Base-by-base conservation (phyloP, 2,888 invertebrate species). In the Mellilla xanthometata region DNA sequence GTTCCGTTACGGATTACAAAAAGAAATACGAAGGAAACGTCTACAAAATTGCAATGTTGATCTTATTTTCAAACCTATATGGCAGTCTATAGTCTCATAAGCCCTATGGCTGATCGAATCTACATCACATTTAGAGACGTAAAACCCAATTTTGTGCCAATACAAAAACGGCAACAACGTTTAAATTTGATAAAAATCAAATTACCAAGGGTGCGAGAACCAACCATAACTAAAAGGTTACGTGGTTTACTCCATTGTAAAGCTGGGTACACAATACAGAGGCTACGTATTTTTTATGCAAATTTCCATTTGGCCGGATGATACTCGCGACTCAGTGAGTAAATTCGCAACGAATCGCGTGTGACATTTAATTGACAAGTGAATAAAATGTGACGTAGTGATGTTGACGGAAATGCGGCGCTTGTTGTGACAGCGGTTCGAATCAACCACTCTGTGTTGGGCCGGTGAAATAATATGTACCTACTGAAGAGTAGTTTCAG, bases 321-420 rank as follows among this genome's bases (percentile, higher is more conserved):
- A 85, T 82, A 71, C 81, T 79, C 73, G 65, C 81, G 65, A 74
- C 62, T 70, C 74, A 76, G 73, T 80, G 84, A 67, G 78, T 80
- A 76, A 79, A 87, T 84, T 86, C 72, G 68, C 74, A 73, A 61
- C 75, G 82, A 76, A 81, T 83, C 76, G 83, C 68, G 68, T 70
- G 80, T 80, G 83, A 84, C 78, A 80, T 81, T 80, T 80, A 84
- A 83, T 84, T 81, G 87, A 84, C 82, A 84, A 81, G 81, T 76
- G 82, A 78, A 78, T 79, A 80, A 78, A 84, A 83, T 77, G 76
- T 76, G 76, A 80, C 75, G 71, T 70, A 66, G 66, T 62, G 63
- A 68, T 71, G 73, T 74, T 72, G 68, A 64, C 70, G 73, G 69
- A 72, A 73, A 70, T 68, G 70, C 65, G 63, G 63, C 67, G 61